Evolutionary conservation across 2,888 invertebrate genomes (phyloP).

Genomic region (Apodemia hepburni): DNA sequence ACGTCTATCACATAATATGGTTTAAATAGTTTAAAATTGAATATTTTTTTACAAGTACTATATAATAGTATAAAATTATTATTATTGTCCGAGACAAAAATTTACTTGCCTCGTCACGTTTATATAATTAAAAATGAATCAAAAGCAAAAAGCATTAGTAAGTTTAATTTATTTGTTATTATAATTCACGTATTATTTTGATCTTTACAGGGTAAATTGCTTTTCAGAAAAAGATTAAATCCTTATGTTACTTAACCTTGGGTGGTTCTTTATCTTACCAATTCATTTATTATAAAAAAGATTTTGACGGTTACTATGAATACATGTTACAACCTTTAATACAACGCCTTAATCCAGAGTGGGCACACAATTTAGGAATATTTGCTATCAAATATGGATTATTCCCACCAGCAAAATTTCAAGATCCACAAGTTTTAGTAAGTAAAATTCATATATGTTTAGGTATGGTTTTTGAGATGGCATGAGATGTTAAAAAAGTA

Average conservation of each 20-base stretch:
- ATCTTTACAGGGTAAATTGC: not conserved
- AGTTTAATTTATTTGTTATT: not conserved
- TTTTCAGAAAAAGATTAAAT: constrained; percentile 84
- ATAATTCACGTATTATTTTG: not conserved
- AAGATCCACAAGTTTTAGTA: constrained; percentile 85
- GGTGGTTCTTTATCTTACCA: constrained; percentile 84
- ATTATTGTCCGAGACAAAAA: not conserved
- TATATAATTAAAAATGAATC: constrained; percentile 1
- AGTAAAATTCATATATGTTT: constrained; percentile 33
- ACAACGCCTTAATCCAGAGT: constrained; percentile 88
- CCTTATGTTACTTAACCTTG: constrained; percentile 81
- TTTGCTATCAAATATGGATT: constrained; percentile 87
- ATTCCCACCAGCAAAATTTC: constrained; percentile 78
- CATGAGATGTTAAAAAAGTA: not conserved
- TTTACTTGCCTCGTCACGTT: not conserved
- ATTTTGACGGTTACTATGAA: constrained; percentile 89
- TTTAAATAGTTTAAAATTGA: too few relatives aligned
- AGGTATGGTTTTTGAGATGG: not conserved
- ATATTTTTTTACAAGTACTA: not conserved
- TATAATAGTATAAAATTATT: not conserved
- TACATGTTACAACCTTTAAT: constrained; percentile 85
- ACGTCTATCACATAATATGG: too few relatives aligned
- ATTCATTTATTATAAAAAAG: constrained; percentile 85
- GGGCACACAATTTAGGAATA: constrained; percentile 86
- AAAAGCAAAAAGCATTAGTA: constrained; percentile 5